Conservation (phyloP, 2,888 invertebrate species). For the Bimastos eiseni region DNA sequence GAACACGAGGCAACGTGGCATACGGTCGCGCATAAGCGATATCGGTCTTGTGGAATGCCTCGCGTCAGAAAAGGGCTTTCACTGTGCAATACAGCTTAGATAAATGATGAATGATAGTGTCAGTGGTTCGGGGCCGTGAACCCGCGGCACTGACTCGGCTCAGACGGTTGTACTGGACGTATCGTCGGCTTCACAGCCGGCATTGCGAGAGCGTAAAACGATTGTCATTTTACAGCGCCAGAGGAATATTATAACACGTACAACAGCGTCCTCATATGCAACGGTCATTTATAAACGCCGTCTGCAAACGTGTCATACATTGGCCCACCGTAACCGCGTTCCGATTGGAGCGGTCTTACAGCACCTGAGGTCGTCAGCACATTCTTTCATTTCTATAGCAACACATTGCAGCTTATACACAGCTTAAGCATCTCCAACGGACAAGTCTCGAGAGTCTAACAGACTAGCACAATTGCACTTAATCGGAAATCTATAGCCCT, state of each 20-base stretch:
- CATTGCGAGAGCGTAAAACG: constrained; percentile 1
- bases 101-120: constrained; percentile 22
- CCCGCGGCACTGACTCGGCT: constrained; percentile 14
- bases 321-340: not conserved
- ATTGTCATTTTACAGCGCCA: not conserved
- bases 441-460: not conserved
- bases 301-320: constrained; percentile 7
- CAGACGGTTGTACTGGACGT: not conserved
- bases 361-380: not conserved
- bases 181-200: constrained; percentile 13
- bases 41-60: constrained; percentile 16
- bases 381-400: constrained; percentile 8
- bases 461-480: not conserved
- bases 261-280: not conserved
- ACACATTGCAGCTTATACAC: not conserved
- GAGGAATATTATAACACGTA: not conserved
- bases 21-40: constrained; percentile 1
- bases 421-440: not conserved
- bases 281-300: not conserved
- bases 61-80: constrained; percentile 17
- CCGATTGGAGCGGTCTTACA: not conserved
- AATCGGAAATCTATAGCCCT: not conserved
- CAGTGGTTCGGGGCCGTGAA: not conserved
- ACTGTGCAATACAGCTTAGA: constrained; percentile 20
- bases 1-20: not conserved